phyloP scores from a whole-genome alignment of 2,113 vertebrate genomes.

The Spea bombifrons region DNA sequence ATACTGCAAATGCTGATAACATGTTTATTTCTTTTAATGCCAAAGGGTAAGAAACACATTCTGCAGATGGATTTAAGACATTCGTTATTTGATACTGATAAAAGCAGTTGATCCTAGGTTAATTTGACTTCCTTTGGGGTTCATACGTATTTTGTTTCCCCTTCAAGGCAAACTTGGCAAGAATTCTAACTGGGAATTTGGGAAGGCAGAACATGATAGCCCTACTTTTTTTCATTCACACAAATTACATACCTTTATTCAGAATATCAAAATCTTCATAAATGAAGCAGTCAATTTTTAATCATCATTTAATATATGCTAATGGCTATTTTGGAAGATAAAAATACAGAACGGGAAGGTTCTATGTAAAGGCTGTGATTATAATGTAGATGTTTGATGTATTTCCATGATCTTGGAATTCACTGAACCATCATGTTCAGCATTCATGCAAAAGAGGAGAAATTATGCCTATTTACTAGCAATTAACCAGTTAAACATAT shows the following conservation, averaged over 20 bases:
- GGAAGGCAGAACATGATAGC: no score
- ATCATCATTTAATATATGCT: not conserved
- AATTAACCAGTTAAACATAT: not conserved
- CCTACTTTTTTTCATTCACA: not conserved
- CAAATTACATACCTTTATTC: not conserved
- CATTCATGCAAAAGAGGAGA: not conserved
- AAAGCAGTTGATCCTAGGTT: no score
- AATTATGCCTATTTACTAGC: not conserved
- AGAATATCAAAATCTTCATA: not conserved
- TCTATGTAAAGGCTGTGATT: conserved; percentile 21
- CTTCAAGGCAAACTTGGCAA: no score
- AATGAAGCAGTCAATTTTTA: not conserved
- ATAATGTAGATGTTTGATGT: conserved; percentile 16
- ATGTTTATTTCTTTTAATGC: no score
- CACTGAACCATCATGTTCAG: not conserved
- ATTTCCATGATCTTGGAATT: conserved; percentile 44
- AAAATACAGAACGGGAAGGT: not conserved
- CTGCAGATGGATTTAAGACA: no score
- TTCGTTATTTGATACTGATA: no score
- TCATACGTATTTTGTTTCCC: no score
- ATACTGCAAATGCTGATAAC: no score
- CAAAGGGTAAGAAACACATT: no score
- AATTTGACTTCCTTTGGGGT: no score
- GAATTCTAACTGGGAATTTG: no score
- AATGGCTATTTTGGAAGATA: not conserved